phyloP scores from a whole-genome alignment of 2,888 invertebrate species.

The Fragum whitleyi region DNA sequence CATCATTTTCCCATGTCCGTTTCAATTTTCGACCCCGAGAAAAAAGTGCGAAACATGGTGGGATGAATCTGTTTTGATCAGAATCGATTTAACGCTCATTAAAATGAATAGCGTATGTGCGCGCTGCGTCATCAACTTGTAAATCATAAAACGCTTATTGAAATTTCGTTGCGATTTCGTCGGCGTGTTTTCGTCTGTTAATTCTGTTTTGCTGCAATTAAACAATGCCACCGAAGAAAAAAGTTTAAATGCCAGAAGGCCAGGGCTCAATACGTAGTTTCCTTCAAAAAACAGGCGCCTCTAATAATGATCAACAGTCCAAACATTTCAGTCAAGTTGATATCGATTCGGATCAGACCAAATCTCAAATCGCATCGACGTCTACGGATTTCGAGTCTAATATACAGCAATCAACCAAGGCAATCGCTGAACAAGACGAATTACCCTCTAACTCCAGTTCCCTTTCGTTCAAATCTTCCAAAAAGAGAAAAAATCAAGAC shows the following conservation, averaged over 20 bases:
- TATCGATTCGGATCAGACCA: background rate
- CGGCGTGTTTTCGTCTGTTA: background rate
- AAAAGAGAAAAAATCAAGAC: slow-evolving; percentile 4
- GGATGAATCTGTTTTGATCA: too few relatives aligned
- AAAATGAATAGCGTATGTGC: background rate
- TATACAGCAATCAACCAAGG: too few relatives aligned
- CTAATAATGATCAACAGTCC: background rate
- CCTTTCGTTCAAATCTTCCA: background rate
- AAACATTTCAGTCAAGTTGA: background rate
- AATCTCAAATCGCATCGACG: background rate
- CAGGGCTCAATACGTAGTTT: slow-evolving; percentile 1
- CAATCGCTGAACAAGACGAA: background rate
- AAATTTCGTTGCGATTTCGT: background rate
- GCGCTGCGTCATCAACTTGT: background rate
- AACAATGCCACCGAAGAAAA: slow-evolving; percentile 10
- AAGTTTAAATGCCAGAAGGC: slow-evolving; percentile 1
- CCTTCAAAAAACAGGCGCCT: background rate
- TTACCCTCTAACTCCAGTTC: background rate
- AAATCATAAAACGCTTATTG: slow-evolving; percentile 4
- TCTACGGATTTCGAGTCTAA: background rate
- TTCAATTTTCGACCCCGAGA: background rate
- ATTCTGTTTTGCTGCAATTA: background rate
- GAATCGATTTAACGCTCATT: too few relatives aligned
- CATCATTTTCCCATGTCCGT: background rate
- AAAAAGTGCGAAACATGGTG: too few relatives aligned